Percentiles rank a stretch among this genome's conserved stretches.
phyloP scores from a whole-genome alignment of 2,888 invertebrate genomes.

The Amphiduros pacificus region DNA sequence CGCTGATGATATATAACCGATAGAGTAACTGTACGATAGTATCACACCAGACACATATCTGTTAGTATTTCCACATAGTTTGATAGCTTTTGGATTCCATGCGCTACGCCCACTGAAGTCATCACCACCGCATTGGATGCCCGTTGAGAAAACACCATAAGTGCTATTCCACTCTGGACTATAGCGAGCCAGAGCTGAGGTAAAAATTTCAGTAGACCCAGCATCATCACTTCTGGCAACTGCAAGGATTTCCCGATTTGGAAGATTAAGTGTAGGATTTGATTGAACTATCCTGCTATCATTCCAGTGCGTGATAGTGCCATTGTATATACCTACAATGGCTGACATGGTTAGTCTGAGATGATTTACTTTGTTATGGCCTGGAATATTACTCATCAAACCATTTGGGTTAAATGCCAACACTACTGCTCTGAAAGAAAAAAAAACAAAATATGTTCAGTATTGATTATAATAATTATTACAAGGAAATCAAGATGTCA shows the following conservation, averaged over 20 bases:
- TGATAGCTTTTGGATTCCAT: slow-evolving; percentile 17
- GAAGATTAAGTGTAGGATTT: slow-evolving; percentile 37
- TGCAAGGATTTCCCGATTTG: slow-evolving; percentile 35
- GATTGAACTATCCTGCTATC: slow-evolving; percentile 30
- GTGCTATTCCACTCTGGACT: slow-evolving; percentile 37
- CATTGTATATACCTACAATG: slow-evolving; percentile 50
- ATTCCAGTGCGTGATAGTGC: slow-evolving; percentile 44
- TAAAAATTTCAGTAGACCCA: slow-evolving; percentile 50
- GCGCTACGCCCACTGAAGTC: not conserved
- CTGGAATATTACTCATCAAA: slow-evolving; percentile 45
- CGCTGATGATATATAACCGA: slow-evolving; percentile 46
- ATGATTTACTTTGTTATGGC: slow-evolving; percentile 31
- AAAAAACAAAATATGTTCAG: not conserved
- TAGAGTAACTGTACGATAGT: slow-evolving; percentile 28
- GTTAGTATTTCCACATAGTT: slow-evolving; percentile 18
- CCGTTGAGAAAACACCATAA: slow-evolving; percentile 41
- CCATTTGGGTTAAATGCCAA: too few species aligned
- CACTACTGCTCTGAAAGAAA: slow-evolving; percentile 43
- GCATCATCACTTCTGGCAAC: slow-evolving; percentile 47
- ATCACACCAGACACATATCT: slow-evolving; percentile 26
- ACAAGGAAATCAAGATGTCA: too few species aligned
- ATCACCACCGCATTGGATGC: not conserved
- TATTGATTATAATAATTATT: not conserved
- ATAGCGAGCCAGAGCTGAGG: slow-evolving; percentile 40
- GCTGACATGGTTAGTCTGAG: slow-evolving; percentile 39